Base-by-base conservation (phyloP, 2,888 invertebrate genomes). In the Scrobipalpa costella region DNA sequence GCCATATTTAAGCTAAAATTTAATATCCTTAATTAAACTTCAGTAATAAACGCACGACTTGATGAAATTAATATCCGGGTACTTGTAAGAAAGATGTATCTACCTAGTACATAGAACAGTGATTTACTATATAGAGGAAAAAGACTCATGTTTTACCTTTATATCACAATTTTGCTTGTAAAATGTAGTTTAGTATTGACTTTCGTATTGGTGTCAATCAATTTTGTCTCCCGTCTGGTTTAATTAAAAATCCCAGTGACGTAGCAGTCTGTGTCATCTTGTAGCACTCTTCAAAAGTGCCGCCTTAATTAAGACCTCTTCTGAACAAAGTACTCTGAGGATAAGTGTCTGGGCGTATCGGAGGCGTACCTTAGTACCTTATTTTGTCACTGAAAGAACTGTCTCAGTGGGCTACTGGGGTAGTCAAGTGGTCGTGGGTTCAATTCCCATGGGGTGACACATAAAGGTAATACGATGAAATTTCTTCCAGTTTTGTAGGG, bases 301-400 rank as follows among this genome's bases (percentile, higher is more conserved):
- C 74, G 74, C 68, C 71, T 79, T 82, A 80, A 84, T 85, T 79
- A 82, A 76, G 72, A 74, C 70, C 74, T 72, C 71, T 75, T 75
- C 73, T 73, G 74, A 81, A 79, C 77, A 77, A 76, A 77, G 73
- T 76, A 69, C 67, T 64, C 67, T 68, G 69, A 69, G 72, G 64
- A 61, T 63, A 66, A 70, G 70, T 69, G 58, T 49, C 47, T 58
- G 65, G 66, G 64, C 62, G 69, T 65, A 57, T 63, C 49, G 63
- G 49, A 47, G 67, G 64, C 68, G 69, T 61, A 27, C 27, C 27
- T 27, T 27, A 27, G 27, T 27, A 27, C 2, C 27, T 27, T 27
- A 27, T 27, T 27, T 27, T 27, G 5, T 27, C 27, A 27, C 27
- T 27, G 27, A 27, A 27, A 27, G 27, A 27, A 27, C 27, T 3